Evolutionary conservation across 2,888 invertebrate genomes (phyloP).

Genomic region (Chymomyza fuscimana): DNA sequence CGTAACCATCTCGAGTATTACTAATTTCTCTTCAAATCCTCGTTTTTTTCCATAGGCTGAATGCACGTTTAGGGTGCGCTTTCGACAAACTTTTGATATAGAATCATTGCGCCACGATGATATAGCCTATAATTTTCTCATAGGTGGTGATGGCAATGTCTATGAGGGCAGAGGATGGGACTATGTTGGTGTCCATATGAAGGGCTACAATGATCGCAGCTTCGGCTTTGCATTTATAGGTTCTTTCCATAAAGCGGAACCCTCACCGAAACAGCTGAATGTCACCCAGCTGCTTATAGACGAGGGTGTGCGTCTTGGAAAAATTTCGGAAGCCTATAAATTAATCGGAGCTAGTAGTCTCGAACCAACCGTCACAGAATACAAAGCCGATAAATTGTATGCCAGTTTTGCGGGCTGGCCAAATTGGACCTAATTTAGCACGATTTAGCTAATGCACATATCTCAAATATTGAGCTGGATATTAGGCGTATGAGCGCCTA

Average conservation of each 20-base stretch:
- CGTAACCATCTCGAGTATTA: not conserved
- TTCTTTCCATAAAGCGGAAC: slow-evolving; percentile 83
- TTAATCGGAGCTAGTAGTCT: slow-evolving; percentile 86
- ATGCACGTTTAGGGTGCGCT: slow-evolving; percentile 83
- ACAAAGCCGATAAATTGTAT: slow-evolving; percentile 85
- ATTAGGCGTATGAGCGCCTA: not conserved
- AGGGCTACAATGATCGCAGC: slow-evolving; percentile 84
- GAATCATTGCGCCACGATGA: slow-evolving; percentile 84
- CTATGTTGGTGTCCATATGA: slow-evolving; percentile 85
- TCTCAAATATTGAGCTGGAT: not conserved
- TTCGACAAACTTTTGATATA: slow-evolving; percentile 86
- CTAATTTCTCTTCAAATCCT: not conserved
- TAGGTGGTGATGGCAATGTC: slow-evolving; percentile 88
- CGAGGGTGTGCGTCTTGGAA: slow-evolving; percentile 83
- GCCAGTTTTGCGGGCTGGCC: slow-evolving; percentile 85
- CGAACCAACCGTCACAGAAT: slow-evolving; percentile 82
- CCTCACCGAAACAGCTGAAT: slow-evolving; percentile 81
- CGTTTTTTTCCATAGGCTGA: slow-evolving; percentile 80
- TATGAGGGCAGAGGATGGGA: slow-evolving; percentile 90
- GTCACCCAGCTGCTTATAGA: slow-evolving; percentile 84
- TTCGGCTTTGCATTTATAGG: slow-evolving; percentile 88
- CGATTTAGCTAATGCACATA: not conserved
- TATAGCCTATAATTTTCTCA: slow-evolving; percentile 88
- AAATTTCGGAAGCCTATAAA: slow-evolving; percentile 84
- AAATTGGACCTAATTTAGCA: slow-evolving; percentile 80